Evolutionary conservation across 2,797 vertebrate species (phyloP).

Genomic region (Anguilla anguilla): DNA sequence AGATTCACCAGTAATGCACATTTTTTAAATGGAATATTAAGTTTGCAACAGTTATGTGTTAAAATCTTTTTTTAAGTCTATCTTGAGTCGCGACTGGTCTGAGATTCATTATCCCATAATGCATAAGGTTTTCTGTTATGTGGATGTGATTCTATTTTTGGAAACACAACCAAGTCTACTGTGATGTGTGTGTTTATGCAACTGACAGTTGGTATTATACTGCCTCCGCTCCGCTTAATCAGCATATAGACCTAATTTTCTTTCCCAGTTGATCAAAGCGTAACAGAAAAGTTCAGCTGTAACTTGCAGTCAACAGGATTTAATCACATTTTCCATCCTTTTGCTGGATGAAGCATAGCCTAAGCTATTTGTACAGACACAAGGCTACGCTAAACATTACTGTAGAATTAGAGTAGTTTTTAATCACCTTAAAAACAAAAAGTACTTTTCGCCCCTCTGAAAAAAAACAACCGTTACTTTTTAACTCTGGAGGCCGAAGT

Average conservation of each 20-base stretch:
- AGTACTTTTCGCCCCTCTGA: background rate
- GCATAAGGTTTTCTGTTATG: conserved; percentile 17
- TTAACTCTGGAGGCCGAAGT: background rate
- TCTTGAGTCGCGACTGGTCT: background rate
- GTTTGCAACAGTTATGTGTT: background rate
- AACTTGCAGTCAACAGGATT: background rate
- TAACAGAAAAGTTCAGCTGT: background rate
- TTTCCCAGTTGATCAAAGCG: background rate
- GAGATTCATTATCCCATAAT: conserved; percentile 32
- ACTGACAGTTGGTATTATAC: background rate
- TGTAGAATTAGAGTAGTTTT: background rate
- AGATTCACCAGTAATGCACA: background rate
- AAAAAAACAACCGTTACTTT: background rate
- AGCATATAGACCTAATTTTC: background rate
- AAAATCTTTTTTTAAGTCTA: background rate
- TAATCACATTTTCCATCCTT: background rate
- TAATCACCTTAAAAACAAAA: background rate
- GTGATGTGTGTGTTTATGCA: background rate
- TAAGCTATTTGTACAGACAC: background rate
- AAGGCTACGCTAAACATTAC: background rate
- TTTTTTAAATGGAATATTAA: background rate
- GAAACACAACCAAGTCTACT: background rate
- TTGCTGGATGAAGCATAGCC: background rate
- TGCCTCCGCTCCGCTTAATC: background rate
- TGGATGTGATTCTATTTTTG: background rate